These are phyloP conservation scores for Myiozetetes cayanensis DNA, from an alignment of 2,113 vertebrate genomes.

Conservation along the genomic window DNA sequence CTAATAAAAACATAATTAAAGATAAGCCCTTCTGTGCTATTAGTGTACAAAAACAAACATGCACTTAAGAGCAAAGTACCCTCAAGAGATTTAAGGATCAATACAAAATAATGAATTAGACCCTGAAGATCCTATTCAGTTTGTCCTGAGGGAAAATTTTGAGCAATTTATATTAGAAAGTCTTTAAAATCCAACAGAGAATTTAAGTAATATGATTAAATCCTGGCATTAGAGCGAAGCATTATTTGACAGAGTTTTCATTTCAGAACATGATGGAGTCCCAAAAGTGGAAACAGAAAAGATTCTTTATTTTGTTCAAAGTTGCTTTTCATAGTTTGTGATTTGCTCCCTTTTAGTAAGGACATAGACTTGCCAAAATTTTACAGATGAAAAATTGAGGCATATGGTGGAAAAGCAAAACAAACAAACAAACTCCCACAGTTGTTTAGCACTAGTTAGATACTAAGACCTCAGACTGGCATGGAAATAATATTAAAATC, in stretches of 20 bases:
- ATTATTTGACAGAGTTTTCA: not conserved
- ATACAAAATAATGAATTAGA: not conserved
- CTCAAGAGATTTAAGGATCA: not conserved
- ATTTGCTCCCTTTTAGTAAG: not conserved
- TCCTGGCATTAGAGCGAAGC: not conserved
- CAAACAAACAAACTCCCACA: accelerated
- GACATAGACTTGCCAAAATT: not conserved
- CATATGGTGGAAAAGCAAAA: not conserved
- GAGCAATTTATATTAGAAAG: conserved; percentile 23
- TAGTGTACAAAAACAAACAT: not conserved
- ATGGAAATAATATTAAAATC: not conserved
- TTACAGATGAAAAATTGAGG: not conserved
- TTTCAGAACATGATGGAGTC: not conserved
- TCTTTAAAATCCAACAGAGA: conserved; percentile 2
- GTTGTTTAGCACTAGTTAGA: not conserved
- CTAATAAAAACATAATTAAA: not conserved
- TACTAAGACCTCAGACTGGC: not conserved
- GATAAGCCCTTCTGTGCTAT: not conserved
- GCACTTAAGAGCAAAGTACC: not conserved
- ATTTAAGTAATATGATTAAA: conserved; percentile 21
- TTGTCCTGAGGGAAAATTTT: conserved; percentile 7
- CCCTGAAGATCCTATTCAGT: not conserved
- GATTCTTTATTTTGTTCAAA: not conserved
- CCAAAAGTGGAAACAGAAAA: not conserved
- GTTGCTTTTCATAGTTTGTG: not conserved